These are phyloP conservation scores for Lepidotrigona ventralis DNA, from an alignment of 1,140 invertebrate genomes.

Conservation along the genomic window DNA sequence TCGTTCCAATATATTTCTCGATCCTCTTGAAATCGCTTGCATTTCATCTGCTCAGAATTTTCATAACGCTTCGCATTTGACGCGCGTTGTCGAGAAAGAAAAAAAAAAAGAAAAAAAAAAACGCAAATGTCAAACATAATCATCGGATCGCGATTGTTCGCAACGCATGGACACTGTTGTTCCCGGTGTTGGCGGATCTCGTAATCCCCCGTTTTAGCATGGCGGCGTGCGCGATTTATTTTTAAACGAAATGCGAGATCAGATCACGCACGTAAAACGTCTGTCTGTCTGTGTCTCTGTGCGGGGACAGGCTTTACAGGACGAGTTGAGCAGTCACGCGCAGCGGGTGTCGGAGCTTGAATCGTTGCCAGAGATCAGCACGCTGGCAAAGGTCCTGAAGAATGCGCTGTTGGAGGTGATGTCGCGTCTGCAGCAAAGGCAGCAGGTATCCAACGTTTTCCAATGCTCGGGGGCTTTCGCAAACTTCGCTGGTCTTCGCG, in stretches of 20 bases:
- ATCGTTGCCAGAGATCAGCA: conserved; percentile 72
- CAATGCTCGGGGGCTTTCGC: conserved; percentile 73
- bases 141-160: not conserved
- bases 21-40: not conserved
- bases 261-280: conserved; percentile 18
- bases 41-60: not conserved
- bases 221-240: conserved; percentile 5
- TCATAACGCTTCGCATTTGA: not conserved
- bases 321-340: conserved; percentile 71
- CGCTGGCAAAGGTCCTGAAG: conserved; percentile 71
- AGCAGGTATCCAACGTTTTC: conserved; percentile 77
- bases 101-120: too few relatives aligned
- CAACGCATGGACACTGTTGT: too few relatives aligned
- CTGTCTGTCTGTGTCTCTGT: conserved; percentile 12
- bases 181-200: not conserved
- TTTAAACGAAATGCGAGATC: conserved; percentile 13
- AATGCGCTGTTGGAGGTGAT: conserved; percentile 71
- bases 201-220: conserved; percentile 25
- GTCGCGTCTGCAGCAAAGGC: conserved; percentile 70
- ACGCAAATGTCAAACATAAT: not conserved
- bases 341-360: conserved; percentile 72
- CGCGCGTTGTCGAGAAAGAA: not conserved
- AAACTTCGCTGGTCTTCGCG: conserved; percentile 67
- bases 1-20: too few relatives aligned
- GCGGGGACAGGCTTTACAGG: conserved; percentile 72